These are phyloP conservation scores for Drosophila subobscura DNA, from an alignment of 1,140 invertebrate genomes.

Conservation along the genomic window DNA sequence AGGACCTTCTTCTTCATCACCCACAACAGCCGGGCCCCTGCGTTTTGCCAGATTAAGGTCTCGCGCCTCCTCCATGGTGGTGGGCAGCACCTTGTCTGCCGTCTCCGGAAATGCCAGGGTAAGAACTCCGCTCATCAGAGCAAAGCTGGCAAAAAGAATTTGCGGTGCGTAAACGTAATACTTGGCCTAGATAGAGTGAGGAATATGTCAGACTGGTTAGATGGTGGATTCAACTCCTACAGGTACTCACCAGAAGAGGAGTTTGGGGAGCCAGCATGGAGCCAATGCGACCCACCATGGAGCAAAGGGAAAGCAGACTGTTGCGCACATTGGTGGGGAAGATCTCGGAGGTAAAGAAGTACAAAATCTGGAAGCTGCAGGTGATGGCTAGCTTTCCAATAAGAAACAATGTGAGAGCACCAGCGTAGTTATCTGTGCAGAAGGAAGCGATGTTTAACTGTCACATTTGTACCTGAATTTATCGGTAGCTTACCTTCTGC, in stretches of 20 bases:
- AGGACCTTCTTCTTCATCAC: constrained; percentile 6
- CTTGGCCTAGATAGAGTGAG: constrained; percentile 50
- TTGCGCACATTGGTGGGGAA: constrained; percentile 88
- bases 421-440: constrained; percentile 65
- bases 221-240: too few relatives aligned
- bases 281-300: constrained; percentile 88
- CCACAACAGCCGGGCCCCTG: constrained; percentile 1
- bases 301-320: constrained; percentile 86
- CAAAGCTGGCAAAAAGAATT: constrained; percentile 88
- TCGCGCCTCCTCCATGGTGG: constrained; percentile 87
- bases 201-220: not conserved
- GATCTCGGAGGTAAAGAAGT: constrained; percentile 89
- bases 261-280: constrained; percentile 88
- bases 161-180: constrained; percentile 86
- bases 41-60: constrained; percentile 64
- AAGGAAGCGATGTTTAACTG: constrained; percentile 16
- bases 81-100: constrained; percentile 86
- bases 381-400: constrained; percentile 90
- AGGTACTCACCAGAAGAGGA: constrained; percentile 83
- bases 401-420: constrained; percentile 86
- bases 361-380: constrained; percentile 88
- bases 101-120: constrained; percentile 88
- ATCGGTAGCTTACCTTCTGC: constrained; percentile 38
- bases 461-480: not conserved
- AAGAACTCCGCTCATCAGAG: constrained; percentile 86